These are phyloP conservation scores for Thyatira batis DNA, from an alignment of 2,888 invertebrate species.

Conservation along the genomic window DNA sequence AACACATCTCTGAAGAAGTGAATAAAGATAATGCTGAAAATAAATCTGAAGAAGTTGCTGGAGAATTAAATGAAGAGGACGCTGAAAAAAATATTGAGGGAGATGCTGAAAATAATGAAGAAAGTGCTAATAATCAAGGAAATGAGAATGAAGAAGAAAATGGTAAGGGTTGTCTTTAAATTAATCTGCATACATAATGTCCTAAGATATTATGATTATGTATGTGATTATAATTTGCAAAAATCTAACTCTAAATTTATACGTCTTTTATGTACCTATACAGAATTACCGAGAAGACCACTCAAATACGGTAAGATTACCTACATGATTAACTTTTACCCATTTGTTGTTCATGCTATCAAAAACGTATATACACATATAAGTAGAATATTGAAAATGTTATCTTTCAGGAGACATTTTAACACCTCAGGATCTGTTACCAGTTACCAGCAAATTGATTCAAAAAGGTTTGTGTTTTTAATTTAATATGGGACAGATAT, in stretches of 20 bases:
- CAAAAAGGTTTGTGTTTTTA: constrained; percentile 41
- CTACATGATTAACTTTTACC: background rate
- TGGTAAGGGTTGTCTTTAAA: background rate
- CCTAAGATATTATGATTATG: background rate
- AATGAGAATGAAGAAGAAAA: background rate
- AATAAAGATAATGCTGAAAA: background rate
- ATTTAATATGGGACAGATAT: background rate
- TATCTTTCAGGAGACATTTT: constrained; percentile 55
- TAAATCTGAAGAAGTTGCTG: background rate
- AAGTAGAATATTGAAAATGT: too few relatives aligned
- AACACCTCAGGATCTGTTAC: constrained; percentile 52
- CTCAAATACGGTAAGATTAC: background rate
- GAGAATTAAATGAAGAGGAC: background rate
- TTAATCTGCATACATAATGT: background rate
- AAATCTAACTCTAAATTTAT: too few relatives aligned
- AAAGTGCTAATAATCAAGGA: too few relatives aligned
- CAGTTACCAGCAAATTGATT: constrained; percentile 44
- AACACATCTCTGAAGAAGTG: too few relatives aligned
- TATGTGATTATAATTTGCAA: background rate
- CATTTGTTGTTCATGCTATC: background rate
- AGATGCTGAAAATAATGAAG: background rate
- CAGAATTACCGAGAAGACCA: background rate
- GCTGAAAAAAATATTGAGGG: too few relatives aligned
- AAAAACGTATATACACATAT: too few relatives aligned
- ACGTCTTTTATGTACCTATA: too few relatives aligned